Evolutionary conservation across 2,888 invertebrate species (phyloP).

Genomic region (Mongoloraphidia duomilia): DNA sequence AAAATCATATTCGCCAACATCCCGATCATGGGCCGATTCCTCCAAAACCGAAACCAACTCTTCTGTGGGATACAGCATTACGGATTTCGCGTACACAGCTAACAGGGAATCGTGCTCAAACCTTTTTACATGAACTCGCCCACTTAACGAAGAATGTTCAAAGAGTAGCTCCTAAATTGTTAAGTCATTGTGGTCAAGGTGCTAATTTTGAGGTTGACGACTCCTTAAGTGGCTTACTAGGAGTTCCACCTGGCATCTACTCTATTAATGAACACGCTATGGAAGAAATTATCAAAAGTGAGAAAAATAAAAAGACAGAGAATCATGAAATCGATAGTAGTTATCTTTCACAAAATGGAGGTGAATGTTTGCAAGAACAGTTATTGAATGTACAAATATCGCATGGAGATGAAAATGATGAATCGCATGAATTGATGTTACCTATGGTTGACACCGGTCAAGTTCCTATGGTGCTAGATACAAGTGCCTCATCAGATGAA

Average conservation of each 20-base stretch:
- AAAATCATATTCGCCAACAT: constrained; percentile 43
- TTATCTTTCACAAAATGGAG: background rate
- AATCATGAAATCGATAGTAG: background rate
- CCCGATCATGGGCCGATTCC: constrained; percentile 40
- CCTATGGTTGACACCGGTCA: constrained; percentile 21
- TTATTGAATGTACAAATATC: constrained; percentile 2
- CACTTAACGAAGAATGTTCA: constrained; percentile 24
- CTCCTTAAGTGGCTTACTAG: constrained; percentile 22
- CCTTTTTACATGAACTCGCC: constrained; percentile 26
- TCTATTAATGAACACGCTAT: constrained; percentile 17
- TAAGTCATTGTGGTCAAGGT: constrained; percentile 19
- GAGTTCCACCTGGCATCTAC: constrained; percentile 24
- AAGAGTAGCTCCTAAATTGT: constrained; percentile 23
- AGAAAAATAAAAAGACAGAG: background rate
- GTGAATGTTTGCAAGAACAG: constrained; percentile 1
- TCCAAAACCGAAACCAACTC: constrained; percentile 14
- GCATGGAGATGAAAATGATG: constrained; percentile 2
- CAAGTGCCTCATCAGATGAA: constrained; percentile 27
- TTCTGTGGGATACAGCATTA: constrained; percentile 26
- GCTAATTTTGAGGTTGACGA: constrained; percentile 23
- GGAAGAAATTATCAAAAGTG: background rate
- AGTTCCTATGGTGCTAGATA: constrained; percentile 22
- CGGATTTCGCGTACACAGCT: constrained; percentile 23
- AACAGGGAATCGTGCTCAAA: constrained; percentile 20
- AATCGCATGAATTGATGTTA: constrained; percentile 22